Conservation (phyloP, 2,888 invertebrate genomes). For the Phymatocera aterrima region DNA sequence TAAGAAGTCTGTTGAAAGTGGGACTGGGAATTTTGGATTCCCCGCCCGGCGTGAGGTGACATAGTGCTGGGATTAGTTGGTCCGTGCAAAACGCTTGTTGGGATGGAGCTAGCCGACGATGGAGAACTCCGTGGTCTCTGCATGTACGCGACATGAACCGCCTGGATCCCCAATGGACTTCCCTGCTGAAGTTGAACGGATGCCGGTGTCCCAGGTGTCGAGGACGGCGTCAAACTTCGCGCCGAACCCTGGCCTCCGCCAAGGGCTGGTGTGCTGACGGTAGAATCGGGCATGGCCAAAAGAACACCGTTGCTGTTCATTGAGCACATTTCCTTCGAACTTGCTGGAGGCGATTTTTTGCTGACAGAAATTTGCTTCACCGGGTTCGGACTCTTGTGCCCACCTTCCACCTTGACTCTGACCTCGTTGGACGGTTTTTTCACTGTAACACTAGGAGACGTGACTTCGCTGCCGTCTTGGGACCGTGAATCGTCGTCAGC, state of each 20-base stretch:
- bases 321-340: slow-evolving; percentile 68
- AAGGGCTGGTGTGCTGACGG: slow-evolving; percentile 71
- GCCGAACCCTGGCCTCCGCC: slow-evolving; percentile 77
- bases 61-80: slow-evolving; percentile 70
- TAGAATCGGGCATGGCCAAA: slow-evolving; percentile 76
- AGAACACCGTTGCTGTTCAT: slow-evolving; percentile 72
- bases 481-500: slow-evolving; percentile 87
- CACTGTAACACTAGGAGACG: slow-evolving; percentile 76
- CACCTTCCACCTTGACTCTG: slow-evolving; percentile 74
- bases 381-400: slow-evolving; percentile 73
- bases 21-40: slow-evolving; percentile 59
- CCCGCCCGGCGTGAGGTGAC: slow-evolving; percentile 64
- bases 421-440: slow-evolving; percentile 75
- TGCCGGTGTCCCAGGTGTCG: slow-evolving; percentile 80
- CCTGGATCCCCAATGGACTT: slow-evolving; percentile 78
- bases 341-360: slow-evolving; percentile 77
- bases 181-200: slow-evolving; percentile 78
- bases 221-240: slow-evolving; percentile 80
- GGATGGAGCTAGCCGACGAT: slow-evolving; percentile 80
- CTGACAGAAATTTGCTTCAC: slow-evolving; percentile 73
- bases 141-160: slow-evolving; percentile 77
- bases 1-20: slow-evolving; percentile 69
- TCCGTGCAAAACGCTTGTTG: slow-evolving; percentile 77
- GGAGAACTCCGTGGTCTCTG: slow-evolving; percentile 81
- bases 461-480: slow-evolving; percentile 80